Conservation (phyloP, 2,797 vertebrate species). For the Lagorchestes hirsutus region DNA sequence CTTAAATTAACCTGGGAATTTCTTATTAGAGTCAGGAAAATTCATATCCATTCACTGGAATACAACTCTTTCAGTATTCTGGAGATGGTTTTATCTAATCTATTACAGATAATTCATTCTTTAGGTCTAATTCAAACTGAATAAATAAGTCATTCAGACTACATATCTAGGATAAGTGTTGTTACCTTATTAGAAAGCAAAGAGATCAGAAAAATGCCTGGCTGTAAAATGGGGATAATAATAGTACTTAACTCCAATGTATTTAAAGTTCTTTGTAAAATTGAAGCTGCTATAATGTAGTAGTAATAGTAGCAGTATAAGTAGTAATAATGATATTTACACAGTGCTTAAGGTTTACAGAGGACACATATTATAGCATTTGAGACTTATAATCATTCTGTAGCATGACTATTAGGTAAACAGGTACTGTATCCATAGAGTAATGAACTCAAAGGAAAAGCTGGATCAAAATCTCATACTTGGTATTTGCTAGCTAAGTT, state of each 20-base stretch:
- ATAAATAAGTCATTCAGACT: not conserved
- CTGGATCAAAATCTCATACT: not conserved
- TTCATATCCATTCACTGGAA: not conserved
- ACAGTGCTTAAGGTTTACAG: not conserved
- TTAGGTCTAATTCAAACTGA: constrained; percentile 14
- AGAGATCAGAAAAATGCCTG: not conserved
- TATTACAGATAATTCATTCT: not conserved
- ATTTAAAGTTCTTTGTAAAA: not conserved
- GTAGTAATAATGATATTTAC: not conserved
- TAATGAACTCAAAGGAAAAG: not conserved
- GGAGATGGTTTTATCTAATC: not conserved
- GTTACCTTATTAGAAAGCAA: not conserved
- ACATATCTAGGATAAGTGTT: not conserved
- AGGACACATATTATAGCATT: not conserved
- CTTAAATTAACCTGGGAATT: constrained; percentile 8
- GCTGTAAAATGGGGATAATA: not conserved
- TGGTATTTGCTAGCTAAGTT: not conserved
- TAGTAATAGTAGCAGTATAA: not conserved
- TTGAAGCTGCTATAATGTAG: not conserved
- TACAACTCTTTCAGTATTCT: constrained; percentile 21
- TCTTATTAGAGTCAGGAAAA: not conserved
- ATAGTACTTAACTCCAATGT: not conserved
- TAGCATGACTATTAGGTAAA: not conserved
- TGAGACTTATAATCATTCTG: not conserved
- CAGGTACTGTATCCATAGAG: not conserved